Evolutionary conservation across 2,888 invertebrate genomes (phyloP), one percentile per base, ranked within the genome.

Genomic region (Stegophylla sp.): DNA sequence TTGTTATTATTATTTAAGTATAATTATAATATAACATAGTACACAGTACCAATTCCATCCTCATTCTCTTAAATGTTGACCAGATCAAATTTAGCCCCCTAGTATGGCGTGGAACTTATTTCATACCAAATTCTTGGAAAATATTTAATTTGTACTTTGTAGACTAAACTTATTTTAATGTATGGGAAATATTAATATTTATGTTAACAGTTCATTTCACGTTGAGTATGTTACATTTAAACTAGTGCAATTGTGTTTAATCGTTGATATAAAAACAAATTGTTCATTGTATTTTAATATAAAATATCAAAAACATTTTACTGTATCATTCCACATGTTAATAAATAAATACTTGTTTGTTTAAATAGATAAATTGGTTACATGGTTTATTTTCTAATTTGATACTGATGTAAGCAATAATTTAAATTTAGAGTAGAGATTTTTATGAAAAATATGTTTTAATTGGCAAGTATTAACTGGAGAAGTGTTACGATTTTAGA

Each of bases 311-410:
- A 72, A 43, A 26, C 59, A n/a, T 20, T 75, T 34, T 75, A 75
- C 64, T 64, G 51, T 34, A 41, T 64, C 75, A 75, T 75, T 75
- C 75, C 75, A 75, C 34, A 15, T 75, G 41, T 75, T 75, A 23
- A 64, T 64, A n/a, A 64, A 75, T 75, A 64, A 64, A 74, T 64
- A 34, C 1, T 64, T 73, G 73, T 73, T 45, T 59, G 28, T 26
- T 73, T 45, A 61, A 61, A 59, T 1, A n/a, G 12, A n/a, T 59
- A 43, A 4, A 59, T 45, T 12, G 1, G 17, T 59, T 43, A n/a
- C 45, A 43, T 23, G 23, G 26, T 59, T 73, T 56, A n/a, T 53
- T 51, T 69, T 7, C 20, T 69, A 28, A 28, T n/a, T 28, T 13
- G 13, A 26, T 26, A 2, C 7, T 23, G 5, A 20, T 56, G 20